Conservation (phyloP, 2,113 vertebrate genomes). For the Brachionichthys hirsutus region DNA sequence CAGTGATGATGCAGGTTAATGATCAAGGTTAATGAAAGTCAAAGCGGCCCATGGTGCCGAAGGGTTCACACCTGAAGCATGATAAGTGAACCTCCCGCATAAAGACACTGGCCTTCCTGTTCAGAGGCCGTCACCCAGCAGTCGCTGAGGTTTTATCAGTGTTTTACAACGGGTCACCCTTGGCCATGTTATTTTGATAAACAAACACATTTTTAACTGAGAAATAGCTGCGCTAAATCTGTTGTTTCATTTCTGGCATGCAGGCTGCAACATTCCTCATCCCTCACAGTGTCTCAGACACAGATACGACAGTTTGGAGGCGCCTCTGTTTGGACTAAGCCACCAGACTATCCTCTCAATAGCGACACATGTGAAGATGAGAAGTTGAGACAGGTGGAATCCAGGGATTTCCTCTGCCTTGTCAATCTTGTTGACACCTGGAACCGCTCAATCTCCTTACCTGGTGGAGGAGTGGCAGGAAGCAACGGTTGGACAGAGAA, state of each 20-base stretch:
- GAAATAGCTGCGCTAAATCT: no score
- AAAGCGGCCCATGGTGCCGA: slow-evolving; percentile 11
- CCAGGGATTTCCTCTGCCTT: slow-evolving; percentile 29
- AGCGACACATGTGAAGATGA: slow-evolving; percentile 41
- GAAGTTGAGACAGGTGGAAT: slow-evolving; percentile 29
- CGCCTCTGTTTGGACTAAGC: no score
- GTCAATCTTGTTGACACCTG: slow-evolving; percentile 52
- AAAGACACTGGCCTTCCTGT: slow-evolving; percentile 18
- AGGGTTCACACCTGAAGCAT: slow-evolving; percentile 9
- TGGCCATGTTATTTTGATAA: not conserved
- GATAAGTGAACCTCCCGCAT: slow-evolving; percentile 15
- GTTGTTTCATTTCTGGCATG: no score
- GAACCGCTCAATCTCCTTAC: slow-evolving; percentile 58
- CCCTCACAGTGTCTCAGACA: no score
- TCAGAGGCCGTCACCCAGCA: slow-evolving; percentile 19
- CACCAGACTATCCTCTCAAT: no score
- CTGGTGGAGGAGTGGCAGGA: slow-evolving; percentile 30
- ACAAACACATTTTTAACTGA: no score
- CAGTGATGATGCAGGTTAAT: slow-evolving; percentile 36
- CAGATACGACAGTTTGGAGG: no score
- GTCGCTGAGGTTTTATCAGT: slow-evolving; percentile 11
- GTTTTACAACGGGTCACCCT: not conserved
- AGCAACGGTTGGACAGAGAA: slow-evolving; percentile 14
- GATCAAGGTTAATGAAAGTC: slow-evolving; percentile 64
- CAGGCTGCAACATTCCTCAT: no score